phyloP scores from a whole-genome alignment of 92 coral and sea anemone genomes.

The Meandrina meandrites region DNA sequence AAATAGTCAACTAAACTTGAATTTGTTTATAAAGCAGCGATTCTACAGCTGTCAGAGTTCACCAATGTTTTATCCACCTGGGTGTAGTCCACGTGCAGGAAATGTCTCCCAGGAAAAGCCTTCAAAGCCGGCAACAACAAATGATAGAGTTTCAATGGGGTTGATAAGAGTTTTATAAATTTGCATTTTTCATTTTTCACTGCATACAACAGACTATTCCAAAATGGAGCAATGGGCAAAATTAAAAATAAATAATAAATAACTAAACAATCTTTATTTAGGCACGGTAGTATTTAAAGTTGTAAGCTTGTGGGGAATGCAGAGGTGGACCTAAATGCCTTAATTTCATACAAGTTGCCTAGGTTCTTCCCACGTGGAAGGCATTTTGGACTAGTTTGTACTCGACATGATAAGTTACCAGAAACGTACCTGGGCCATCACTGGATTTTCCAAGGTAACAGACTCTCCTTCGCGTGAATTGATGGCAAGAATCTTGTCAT shows the following conservation, averaged over 20 bases:
- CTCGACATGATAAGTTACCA: neutral
- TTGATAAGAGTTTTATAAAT: neutral
- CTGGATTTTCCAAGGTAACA: conserved; percentile 88
- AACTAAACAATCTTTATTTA: too few relatives aligned
- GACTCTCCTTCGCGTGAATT: conserved; percentile 92
- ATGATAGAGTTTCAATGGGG: neutral
- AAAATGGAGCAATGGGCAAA: neutral
- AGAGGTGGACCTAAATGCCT: neutral
- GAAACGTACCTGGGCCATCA: conserved; percentile 85
- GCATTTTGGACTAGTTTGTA: neutral
- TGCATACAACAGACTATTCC: neutral
- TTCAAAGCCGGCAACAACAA: neutral
- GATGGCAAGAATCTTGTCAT: conserved; percentile 92
- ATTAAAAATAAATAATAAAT: too few relatives aligned
- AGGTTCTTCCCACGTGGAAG: neutral
- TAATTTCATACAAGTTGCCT: too few relatives aligned
- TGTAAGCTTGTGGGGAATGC: too few relatives aligned
- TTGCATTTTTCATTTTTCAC: too few relatives aligned
- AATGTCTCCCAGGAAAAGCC: neutral
- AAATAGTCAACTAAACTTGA: too few relatives aligned
- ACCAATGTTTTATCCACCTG: neutral
- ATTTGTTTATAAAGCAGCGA: too few relatives aligned
- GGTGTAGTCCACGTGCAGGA: neutral
- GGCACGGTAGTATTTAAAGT: too few relatives aligned
- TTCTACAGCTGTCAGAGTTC: neutral